Percentiles rank a stretch among this genome's conserved stretches.
phyloP scores from a whole-genome alignment of 2,797 vertebrate species.

The Smutsia temminckii region DNA sequence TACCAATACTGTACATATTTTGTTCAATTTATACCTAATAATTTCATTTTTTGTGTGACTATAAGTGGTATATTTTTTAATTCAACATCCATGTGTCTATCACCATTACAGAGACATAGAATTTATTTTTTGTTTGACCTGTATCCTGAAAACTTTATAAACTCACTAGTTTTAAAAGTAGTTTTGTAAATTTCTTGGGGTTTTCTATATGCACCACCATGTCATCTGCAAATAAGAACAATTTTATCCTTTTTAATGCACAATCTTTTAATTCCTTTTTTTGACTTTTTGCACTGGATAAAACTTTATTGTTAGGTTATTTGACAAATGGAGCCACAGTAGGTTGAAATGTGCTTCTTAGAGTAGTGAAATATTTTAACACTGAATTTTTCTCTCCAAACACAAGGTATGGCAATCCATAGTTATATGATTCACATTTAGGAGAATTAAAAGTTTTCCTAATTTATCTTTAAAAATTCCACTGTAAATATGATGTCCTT shows the following conservation, averaged over 20 bases:
- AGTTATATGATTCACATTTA: not conserved
- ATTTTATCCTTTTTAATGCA: not conserved
- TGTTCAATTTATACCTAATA: not conserved
- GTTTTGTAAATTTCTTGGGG: not conserved
- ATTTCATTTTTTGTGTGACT: not conserved
- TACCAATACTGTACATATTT: not conserved
- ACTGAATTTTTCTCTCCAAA: not conserved
- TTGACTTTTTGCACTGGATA: not conserved
- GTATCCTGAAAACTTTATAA: not conserved
- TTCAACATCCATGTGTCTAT: not conserved
- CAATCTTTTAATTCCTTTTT: not conserved
- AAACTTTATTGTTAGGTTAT: not conserved
- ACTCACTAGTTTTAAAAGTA: not conserved
- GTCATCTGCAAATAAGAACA: not conserved
- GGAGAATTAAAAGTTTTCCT: not conserved
- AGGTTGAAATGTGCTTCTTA: not conserved
- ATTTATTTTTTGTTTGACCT: not conserved
- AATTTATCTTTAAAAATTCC: not conserved
- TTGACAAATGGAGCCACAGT: not conserved
- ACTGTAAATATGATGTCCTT: not conserved
- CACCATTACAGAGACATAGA: not conserved
- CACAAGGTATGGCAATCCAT: not conserved
- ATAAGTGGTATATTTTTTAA: not conserved
- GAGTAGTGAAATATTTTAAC: not conserved
- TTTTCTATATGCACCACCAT: not conserved